Evolutionary conservation across 1,140 invertebrate genomes (phyloP).

Genomic region (Eubasilissa regina): DNA sequence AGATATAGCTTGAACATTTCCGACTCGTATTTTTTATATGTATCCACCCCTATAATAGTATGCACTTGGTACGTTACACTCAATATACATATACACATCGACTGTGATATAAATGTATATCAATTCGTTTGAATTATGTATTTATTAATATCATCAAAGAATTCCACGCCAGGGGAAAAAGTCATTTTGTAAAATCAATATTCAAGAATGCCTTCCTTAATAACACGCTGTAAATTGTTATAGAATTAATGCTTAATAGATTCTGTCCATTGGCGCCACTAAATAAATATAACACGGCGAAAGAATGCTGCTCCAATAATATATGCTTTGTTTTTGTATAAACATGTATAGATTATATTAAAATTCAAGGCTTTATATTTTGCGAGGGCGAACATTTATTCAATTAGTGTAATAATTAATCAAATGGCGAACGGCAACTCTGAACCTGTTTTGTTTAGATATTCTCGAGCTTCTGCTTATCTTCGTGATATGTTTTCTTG

Average conservation of each 20-base stretch:
- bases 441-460: no score
- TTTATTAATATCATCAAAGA: neutral
- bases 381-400: slow-evolving; percentile 38
- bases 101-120: no score
- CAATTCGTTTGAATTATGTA: neutral
- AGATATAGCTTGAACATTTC: no score
- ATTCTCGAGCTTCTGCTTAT: no score
- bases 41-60: no score
- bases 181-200: slow-evolving; percentile 11
- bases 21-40: no score
- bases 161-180: neutral
- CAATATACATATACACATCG: no score
- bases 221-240: slow-evolving; percentile 4
- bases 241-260: neutral
- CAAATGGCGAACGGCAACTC: neutral
- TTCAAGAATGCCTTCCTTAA: slow-evolving; percentile 6
- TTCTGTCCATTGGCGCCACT: slow-evolving; percentile 12
- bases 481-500: no score
- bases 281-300: neutral
- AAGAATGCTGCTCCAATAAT: slow-evolving; percentile 24
- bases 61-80: no score
- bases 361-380: slow-evolving; percentile 33
- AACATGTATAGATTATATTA: neutral
- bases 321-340: slow-evolving; percentile 3
- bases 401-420: slow-evolving; percentile 31